Evolutionary conservation across 2,888 invertebrate species (phyloP), one percentile per base, ranked within the genome.

Genomic region (Rambutsinella grinnellia): DNA sequence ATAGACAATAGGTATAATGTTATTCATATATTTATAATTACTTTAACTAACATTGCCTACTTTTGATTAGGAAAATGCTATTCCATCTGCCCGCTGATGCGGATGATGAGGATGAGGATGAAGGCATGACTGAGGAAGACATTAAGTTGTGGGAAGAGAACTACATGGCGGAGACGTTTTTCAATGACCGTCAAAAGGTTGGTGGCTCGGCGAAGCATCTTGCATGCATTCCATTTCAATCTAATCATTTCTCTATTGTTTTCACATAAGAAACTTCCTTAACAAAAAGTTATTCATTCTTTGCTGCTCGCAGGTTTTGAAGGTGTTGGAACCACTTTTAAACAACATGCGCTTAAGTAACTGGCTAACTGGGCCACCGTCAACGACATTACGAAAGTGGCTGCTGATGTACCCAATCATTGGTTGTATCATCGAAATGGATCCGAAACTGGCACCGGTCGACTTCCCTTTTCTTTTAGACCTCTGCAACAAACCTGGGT

Each of bases 361-460:
- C 1, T 79, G 77, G 80, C 46, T 79, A 0, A n/a, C 21, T 2
- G 71, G 72, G 0, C 75, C 77, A 61, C 28, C 46, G n/a, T n/a
- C n/a, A n/a, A n/a, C n/a, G n/a, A n/a, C n/a, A n/a, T n/a, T n/a
- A n/a, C n/a, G n/a, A n/a, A n/a, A n/a, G n/a, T 79, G 78, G 80
- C 36, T 44, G 3, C 23, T 67, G 6, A 10, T 79, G n/a, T 61
- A 65, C 17, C 69, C 67, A 21, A 47, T 81, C 8, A 36, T 81
- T n/a, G 76, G 80, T 24, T 71, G 71, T 49, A 47, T 81, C 0
- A 75, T 80, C 19, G 62, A 69, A 56, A 67, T 79, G 51, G 77
- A 77, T 84, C 86, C 61, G 86, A 88, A 87, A 86, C 85, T 60
- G 87, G 87, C 84, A 84, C 85, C 79, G 87, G 87, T 0, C 86